Percentiles rank a stretch among this genome's conserved stretches.
Evolutionary conservation across 1,140 invertebrate genomes (phyloP).

Genomic region (Drosophila tropicalis): DNA sequence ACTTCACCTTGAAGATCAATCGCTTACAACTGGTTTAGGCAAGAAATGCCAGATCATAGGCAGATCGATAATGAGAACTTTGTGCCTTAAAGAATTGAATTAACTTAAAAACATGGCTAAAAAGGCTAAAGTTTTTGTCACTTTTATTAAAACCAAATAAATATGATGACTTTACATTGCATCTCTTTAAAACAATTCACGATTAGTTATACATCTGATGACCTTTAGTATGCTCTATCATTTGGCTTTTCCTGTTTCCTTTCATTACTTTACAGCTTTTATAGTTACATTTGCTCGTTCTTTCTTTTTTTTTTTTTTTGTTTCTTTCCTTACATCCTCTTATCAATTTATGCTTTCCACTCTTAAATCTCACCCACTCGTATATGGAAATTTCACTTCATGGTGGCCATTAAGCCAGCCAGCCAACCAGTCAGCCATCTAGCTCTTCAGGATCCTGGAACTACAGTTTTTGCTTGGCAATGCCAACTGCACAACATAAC

Average conservation of each 20-base stretch:
- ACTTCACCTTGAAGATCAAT: too few relatives aligned
- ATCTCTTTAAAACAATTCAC: neutral
- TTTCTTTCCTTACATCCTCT: slow-evolving; percentile 1
- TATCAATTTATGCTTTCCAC: slow-evolving; percentile 14
- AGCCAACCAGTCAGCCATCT: slow-evolving; percentile 14
- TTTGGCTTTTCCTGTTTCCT: slow-evolving; percentile 1
- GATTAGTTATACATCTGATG: neutral
- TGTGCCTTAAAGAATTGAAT: too few relatives aligned
- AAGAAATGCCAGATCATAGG: too few relatives aligned
- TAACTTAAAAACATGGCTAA: too few relatives aligned
- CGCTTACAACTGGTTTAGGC: too few relatives aligned
- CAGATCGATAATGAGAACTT: too few relatives aligned
- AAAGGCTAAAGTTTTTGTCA: too few relatives aligned
- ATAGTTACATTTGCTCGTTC: too few relatives aligned
- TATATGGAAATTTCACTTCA: slow-evolving; percentile 52
- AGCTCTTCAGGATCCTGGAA: neutral
- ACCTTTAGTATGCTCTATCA: neutral
- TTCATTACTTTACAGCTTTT: slow-evolving; percentile 5
- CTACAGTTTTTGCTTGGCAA: neutral
- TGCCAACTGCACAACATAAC: slow-evolving; percentile 58
- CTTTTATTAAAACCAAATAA: too few relatives aligned
- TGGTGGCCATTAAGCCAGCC: slow-evolving; percentile 44
- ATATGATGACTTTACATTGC: too few relatives aligned
- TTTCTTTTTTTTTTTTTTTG: too few relatives aligned
- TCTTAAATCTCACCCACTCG: slow-evolving; percentile 9